Percentiles rank a stretch among this genome's conserved stretches.
Conservation (phyloP, 1,140 invertebrate genomes). For the Leptopilina clavipes region DNA sequence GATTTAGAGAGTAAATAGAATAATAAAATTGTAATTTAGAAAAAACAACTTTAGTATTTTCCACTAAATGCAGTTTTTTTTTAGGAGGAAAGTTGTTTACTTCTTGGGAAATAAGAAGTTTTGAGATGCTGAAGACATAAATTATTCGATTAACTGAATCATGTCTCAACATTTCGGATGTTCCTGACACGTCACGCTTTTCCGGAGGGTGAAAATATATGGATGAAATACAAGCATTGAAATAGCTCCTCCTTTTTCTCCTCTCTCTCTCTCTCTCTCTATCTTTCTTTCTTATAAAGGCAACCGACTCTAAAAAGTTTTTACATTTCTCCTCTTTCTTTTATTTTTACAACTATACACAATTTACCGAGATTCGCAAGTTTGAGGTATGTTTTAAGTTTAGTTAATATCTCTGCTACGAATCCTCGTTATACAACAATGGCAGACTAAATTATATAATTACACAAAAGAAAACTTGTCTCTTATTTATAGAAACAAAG, state of each 20-base stretch:
- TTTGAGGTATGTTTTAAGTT: slow-evolving; percentile 10
- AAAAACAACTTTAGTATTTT: background rate
- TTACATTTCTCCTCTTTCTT: background rate
- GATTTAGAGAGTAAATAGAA: too few species aligned
- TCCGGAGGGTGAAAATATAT: slow-evolving; percentile 13
- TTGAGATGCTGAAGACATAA: background rate
- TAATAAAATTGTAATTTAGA: background rate
- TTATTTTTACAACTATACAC: background rate
- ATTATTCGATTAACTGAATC: slow-evolving; percentile 1
- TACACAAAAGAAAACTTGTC: slow-evolving; percentile 15
- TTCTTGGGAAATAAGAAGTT: background rate
- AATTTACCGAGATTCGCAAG: background rate
- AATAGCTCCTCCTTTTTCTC: background rate
- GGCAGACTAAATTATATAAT: slow-evolving; percentile 6
- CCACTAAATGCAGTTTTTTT: background rate
- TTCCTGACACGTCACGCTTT: background rate
- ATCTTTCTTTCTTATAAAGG: background rate
- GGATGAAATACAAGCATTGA: slow-evolving; percentile 3
- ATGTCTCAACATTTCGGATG: slow-evolving; percentile 10
- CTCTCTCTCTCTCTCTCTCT: too few species aligned
- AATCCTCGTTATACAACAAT: background rate
- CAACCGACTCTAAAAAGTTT: slow-evolving; percentile 2
- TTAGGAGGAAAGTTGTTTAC: background rate
- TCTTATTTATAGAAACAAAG: background rate
- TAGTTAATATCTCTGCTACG: slow-evolving; percentile 2